phyloP scores from a whole-genome alignment of 2,888 invertebrate genomes.

The Adineta ricciae region DNA sequence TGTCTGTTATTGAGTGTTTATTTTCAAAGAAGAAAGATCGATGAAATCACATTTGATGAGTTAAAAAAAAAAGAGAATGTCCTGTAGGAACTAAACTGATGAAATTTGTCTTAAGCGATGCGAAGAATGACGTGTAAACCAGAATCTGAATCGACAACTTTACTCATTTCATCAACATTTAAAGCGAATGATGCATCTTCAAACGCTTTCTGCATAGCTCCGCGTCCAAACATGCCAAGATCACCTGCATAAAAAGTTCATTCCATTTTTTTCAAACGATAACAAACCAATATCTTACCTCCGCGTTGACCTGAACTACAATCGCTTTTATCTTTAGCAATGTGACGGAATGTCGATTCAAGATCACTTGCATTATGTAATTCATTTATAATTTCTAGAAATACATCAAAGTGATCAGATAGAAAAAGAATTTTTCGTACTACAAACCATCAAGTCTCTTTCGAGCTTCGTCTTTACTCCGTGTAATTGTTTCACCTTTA shows the following conservation, averaged over 20 bases:
- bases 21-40: background rate
- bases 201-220: slow-evolving; percentile 94
- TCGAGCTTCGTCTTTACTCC: slow-evolving; percentile 80
- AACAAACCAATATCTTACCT: background rate
- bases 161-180: slow-evolving; percentile 82
- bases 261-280: no score
- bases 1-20: background rate
- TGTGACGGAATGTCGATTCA: slow-evolving; percentile 68
- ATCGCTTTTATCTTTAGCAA: slow-evolving; percentile 85
- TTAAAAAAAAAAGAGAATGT: background rate
- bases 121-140: slow-evolving; percentile 89
- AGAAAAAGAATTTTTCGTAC: background rate
- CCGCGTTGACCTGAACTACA: slow-evolving; percentile 90
- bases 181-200: slow-evolving; percentile 88
- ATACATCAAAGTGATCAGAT: background rate
- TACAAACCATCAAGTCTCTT: slow-evolving; percentile 65
- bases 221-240: slow-evolving; percentile 77
- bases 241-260: slow-evolving; percentile 55
- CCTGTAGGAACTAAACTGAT: background rate
- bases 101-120: slow-evolving; percentile 58
- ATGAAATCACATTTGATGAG: background rate
- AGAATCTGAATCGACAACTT: slow-evolving; percentile 82
- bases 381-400: background rate
- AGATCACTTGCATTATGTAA: background rate
- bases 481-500: slow-evolving; percentile 81